A percentile compares a stretch with the other conserved stretches of the same genome.
Evolutionary conservation across 1,140 invertebrate species (phyloP).

Genomic region (Meloidogyne hapla): DNA sequence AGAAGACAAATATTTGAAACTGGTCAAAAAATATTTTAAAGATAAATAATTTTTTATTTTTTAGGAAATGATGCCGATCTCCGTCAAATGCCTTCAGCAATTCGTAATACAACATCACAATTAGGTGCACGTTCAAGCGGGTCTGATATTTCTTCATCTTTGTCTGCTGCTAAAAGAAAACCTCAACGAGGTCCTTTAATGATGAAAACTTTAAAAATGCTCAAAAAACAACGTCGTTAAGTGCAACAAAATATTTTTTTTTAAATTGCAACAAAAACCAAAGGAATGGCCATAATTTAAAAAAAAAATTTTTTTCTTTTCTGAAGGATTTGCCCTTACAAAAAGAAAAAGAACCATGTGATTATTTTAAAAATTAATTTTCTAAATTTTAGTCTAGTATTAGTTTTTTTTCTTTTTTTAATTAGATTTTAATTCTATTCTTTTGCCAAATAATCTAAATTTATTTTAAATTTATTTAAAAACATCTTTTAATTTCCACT

Average conservation of each 20-base stretch:
- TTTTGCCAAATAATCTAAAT: no score
- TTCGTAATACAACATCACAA: constrained; percentile 12
- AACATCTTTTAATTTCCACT: no score
- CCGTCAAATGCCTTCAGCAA: constrained; percentile 22
- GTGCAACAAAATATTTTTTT: not conserved
- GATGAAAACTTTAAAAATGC: constrained; percentile 25
- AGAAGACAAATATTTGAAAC: constrained; percentile 25
- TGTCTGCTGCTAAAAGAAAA: constrained; percentile 10
- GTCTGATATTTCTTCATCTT: constrained; percentile 1
- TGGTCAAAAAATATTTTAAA: constrained; percentile 2
- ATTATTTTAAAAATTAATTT: no score
- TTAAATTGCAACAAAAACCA: not conserved
- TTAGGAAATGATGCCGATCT: constrained; percentile 26
- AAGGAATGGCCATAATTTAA: not conserved
- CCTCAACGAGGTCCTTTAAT: constrained; percentile 24
- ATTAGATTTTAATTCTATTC: no score
- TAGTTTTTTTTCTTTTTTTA: no score
- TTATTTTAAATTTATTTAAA: no score
- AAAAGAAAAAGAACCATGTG: no score
- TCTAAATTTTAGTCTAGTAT: no score
- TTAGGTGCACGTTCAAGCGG: not conserved
- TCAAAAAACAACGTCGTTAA: constrained; percentile 16
- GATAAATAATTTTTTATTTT: not conserved
- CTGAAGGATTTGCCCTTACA: not conserved
- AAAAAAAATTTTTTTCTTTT: no score